Evolutionary conservation across 2,113 vertebrate genomes (phyloP).

Genomic region (Bucco capensis): DNA sequence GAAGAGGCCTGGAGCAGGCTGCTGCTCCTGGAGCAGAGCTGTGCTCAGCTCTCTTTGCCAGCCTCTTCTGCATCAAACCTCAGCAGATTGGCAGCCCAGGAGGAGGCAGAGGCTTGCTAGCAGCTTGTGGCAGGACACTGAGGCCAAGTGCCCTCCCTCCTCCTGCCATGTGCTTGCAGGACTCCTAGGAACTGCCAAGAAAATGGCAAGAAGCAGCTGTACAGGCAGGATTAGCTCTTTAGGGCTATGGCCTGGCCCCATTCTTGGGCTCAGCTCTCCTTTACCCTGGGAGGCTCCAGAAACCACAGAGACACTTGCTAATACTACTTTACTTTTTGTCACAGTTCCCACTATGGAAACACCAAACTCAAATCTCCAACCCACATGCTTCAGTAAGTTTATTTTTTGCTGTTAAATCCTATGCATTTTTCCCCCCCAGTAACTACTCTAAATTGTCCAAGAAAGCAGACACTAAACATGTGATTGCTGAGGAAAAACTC

Average conservation of each 20-base stretch:
- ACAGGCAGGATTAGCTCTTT: not conserved
- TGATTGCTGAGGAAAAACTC: not conserved
- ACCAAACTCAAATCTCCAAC: not conserved
- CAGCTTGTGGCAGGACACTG: not conserved
- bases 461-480: not conserved
- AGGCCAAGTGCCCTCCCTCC: not conserved
- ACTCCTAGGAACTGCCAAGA: conserved; percentile 9
- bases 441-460: not conserved
- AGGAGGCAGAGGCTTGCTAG: conserved; percentile 21
- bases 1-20: not conserved
- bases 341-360: not conserved
- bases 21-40: not conserved
- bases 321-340: not conserved
- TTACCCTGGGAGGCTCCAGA: not conserved
- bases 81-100: not conserved
- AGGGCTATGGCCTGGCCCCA: not conserved
- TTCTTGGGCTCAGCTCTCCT: not conserved
- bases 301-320: not conserved
- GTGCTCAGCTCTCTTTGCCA: not conserved
- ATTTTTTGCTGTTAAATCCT: not conserved
- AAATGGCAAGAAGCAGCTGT: conserved; percentile 16
- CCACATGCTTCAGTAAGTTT: not conserved
- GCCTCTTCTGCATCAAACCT: not conserved
- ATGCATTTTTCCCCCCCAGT: not conserved
- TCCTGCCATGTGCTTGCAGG: not conserved